A percentile compares a stretch with the other conserved stretches of the same genome.
These are phyloP conservation scores for Lordiphosa clarofinis DNA, from an alignment of 1,140 invertebrate species.

Conservation along the genomic window DNA sequence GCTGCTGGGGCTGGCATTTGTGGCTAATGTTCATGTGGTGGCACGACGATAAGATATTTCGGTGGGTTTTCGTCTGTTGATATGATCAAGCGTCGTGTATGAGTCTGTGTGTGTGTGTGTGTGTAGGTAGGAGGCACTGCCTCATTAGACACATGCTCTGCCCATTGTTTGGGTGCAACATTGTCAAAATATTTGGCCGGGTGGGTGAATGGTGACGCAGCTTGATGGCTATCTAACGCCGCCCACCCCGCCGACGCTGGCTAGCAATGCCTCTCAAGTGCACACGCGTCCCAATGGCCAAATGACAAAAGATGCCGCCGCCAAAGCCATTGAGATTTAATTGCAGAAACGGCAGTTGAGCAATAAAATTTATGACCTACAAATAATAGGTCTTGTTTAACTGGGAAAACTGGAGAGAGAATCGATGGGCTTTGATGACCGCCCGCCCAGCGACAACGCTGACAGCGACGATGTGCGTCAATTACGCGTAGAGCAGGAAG, in stretches of 20 bases:
- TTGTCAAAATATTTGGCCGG: conserved; percentile 64
- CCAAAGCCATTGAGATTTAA: conserved; percentile 75
- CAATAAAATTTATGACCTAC: conserved; percentile 80
- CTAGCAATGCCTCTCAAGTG: conserved; percentile 15
- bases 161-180: conserved; percentile 21
- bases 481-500: conserved; percentile 4
- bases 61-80: no score
- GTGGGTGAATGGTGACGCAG: conserved; percentile 6
- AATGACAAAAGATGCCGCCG: conserved; percentile 61
- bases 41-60: no score
- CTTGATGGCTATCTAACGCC: conserved; percentile 24
- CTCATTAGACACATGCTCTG: conserved; percentile 39
- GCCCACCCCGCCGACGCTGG: background rate
- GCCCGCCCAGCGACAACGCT: conserved; percentile 19
- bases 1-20: no score
- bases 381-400: conserved; percentile 73
- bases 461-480: no score
- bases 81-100: background rate
- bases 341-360: conserved; percentile 77
- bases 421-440: conserved; percentile 63
- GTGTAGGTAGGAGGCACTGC: conserved; percentile 10
- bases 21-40: no score
- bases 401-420: conserved; percentile 7
- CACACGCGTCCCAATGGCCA: conserved; percentile 45
- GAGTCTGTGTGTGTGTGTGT: no score